These are phyloP conservation scores for Drosophila anomelani DNA, from an alignment of 2,888 invertebrate genomes.

Conservation along the genomic window DNA sequence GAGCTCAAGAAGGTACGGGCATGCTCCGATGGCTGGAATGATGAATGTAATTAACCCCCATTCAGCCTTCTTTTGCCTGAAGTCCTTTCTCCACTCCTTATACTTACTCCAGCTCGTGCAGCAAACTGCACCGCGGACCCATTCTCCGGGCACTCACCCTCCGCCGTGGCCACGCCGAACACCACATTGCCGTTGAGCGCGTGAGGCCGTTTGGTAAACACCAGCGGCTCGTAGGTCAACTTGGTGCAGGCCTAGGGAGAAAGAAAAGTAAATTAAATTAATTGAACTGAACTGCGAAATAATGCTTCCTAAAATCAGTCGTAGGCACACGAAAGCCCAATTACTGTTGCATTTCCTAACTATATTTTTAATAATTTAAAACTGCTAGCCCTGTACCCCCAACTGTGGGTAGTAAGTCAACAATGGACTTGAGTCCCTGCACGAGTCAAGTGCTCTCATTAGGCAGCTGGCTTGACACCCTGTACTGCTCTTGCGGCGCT, in stretches of 20 bases:
- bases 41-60: background rate
- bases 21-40: conserved; percentile 82
- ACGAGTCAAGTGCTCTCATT: conserved; percentile 55
- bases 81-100: background rate
- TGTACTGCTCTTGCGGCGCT: conserved; percentile 1
- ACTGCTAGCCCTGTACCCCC: background rate
- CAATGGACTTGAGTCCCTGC: conserved; percentile 38
- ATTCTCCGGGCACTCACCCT: conserved; percentile 76
- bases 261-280: conserved; percentile 5
- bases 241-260: conserved; percentile 80
- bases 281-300: background rate
- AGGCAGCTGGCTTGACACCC: conserved; percentile 33
- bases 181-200: conserved; percentile 80
- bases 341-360: background rate
- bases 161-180: conserved; percentile 79
- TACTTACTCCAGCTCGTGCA: conserved; percentile 83
- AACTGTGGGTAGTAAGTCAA: conserved; percentile 26
- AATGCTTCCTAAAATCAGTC: no score
- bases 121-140: conserved; percentile 80
- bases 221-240: conserved; percentile 82
- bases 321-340: background rate
- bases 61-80: no score
- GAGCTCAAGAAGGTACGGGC: conserved; percentile 81
- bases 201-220: conserved; percentile 84
- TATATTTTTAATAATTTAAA: background rate